phyloP scores from a whole-genome alignment of 1,140 invertebrate species.

The Euwallacea fornicatus region DNA sequence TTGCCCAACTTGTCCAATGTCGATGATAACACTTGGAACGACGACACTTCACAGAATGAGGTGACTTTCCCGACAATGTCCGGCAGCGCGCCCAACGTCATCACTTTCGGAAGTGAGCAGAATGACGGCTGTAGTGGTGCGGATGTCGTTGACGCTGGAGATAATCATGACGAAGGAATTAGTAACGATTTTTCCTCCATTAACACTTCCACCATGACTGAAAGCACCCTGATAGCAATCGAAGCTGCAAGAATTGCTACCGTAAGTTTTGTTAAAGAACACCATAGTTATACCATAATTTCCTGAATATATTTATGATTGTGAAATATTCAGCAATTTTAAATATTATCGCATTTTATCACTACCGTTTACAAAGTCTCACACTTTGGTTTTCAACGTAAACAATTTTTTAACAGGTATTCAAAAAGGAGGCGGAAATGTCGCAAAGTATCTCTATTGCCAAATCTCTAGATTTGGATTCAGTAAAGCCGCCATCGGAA shows the following conservation, averaged over 20 bases:
- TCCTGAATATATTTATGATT: background rate
- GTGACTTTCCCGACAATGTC: constrained; percentile 78
- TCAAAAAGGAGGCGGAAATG: constrained; percentile 64
- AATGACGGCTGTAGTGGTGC: constrained; percentile 51
- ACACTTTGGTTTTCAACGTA: background rate
- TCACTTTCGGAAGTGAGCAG: constrained; percentile 67
- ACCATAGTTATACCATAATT: background rate
- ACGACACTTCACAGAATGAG: constrained; percentile 69
- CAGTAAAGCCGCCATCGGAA: constrained; percentile 76
- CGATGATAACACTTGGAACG: constrained; percentile 69
- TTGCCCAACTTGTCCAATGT: constrained; percentile 42
- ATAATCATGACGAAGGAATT: constrained; percentile 32
- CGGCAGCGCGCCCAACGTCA: constrained; percentile 68
- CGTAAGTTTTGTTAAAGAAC: constrained; percentile 25
- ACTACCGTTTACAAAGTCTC: background rate
- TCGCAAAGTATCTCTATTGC: constrained; percentile 62
- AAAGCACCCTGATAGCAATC: constrained; percentile 69
- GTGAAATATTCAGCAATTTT: background rate
- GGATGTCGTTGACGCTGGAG: constrained; percentile 41
- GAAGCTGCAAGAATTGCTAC: constrained; percentile 73
- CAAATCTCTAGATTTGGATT: constrained; percentile 68
- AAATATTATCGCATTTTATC: background rate
- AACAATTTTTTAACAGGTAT: constrained; percentile 45
- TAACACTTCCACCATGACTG: constrained; percentile 59
- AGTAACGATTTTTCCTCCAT: constrained; percentile 51